Base-by-base conservation (phyloP, 1,140 invertebrate species). In the Listronotus bonariensis region DNA sequence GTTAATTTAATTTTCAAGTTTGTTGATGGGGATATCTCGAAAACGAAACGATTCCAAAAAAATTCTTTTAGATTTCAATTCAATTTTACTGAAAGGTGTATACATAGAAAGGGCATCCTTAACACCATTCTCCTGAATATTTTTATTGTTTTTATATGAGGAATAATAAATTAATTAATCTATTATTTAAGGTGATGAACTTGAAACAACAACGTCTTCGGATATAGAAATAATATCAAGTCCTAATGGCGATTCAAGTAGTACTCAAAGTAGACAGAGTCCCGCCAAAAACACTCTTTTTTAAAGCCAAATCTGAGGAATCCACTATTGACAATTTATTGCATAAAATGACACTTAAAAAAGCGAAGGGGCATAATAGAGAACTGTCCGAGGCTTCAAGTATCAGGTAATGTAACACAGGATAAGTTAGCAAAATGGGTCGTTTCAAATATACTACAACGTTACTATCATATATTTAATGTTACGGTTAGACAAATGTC, bases 201-300 rank as follows among this genome's bases (percentile, higher is more conserved):
- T 95, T 14, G 94, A 96, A 81, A 96, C 95, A 2, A 91, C 93
- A 3, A 96, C 93, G 1, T 97, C 95, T 0, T 97, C 95, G 12
- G 95, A 97, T 78, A 97, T 98, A 72, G 95, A 97, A 84, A 95
- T 98, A 46, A 96, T 98, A 74, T 96, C 95, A 14, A 92, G 90
- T 82, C 87, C 92, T 60, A 93, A 92, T 78, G 91, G 87, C 17
- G 92, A 90, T 68, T 91, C 86, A 43, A 90, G 87, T 68, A 87
- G 86, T 71, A 87, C 88, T 6, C 87, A 83, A 43, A 80, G 80
- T 31, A 83, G 89, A 32, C 88, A 86, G 60, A 91, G 90, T 79
- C 89, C 90, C 0, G 86, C 87, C 0, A 92, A 92, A 76, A 80
- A 88, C 56, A 80, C 76, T 10, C 79, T 48, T 79, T 79, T n/a